Base-by-base conservation (phyloP, 53 echinoderm and acorn worm species). In the Paracentrotus lividus region DNA sequence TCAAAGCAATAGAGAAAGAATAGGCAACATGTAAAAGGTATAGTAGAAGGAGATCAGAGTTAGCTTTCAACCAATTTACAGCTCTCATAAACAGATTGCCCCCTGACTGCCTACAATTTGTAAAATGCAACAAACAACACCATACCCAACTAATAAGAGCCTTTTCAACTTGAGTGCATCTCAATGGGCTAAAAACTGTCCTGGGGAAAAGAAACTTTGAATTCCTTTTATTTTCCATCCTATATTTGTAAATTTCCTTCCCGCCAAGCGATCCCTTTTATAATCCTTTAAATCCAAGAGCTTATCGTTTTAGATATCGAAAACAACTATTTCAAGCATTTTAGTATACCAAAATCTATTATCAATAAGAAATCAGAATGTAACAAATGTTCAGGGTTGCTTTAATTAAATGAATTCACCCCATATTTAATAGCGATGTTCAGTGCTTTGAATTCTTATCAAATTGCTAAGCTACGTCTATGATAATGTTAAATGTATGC, bases 61-160 rank as follows among this genome's bases (percentile, higher is more conserved):
- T 15, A 45, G 81, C 26, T 81, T 81, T 81, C 26, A 81, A 27
- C 81, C 47, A 81, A 81, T 81, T 81, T 45, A 81, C 18, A 31
- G 27, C 34, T 53, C 34, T 53, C 54, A 87, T 56, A 87, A 87
- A 57, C 55, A 87, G 36, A 87, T 87, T 87, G 87, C 87, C 87
- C 56, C 87, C 54, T 55, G 87, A 56, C 54, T 14, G 87, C 34
- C 57, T n/a, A 27, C 57, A 57, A 87, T 53, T 57, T 87, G 54
- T 57, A 87, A 56, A 56, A 53, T 36, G 87, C 57, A 55, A 57
- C 54, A 87, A 87, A 57, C 54, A 55, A 38, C 54, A 53, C 5
- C 54, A 56, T 87, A 85, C 85, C 23, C 3, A 20, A 87, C 36
- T 55, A 53, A 87, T 23, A 57, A 55, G 81, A 12, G 47, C 26